Evolutionary conservation across 35 echinoderm and acorn worm species (phyloP).

Genomic region (Stichopus chloronotus): DNA sequence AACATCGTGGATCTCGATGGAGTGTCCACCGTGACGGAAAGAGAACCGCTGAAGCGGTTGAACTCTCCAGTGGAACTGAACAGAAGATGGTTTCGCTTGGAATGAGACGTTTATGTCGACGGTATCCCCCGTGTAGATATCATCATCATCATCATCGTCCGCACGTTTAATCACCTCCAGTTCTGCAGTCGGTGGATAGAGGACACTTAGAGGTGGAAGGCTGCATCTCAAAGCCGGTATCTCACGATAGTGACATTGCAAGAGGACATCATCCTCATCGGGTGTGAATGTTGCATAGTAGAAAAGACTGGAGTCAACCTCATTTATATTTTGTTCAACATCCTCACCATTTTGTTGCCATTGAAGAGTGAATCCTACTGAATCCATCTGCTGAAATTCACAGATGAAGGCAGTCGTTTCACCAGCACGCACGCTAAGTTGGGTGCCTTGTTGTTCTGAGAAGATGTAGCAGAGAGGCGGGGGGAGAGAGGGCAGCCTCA

Average conservation of each 20-base stretch:
- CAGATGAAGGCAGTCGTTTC: conserved; percentile 11
- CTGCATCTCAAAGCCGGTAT: neutral
- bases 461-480: conserved; percentile 6
- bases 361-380: neutral
- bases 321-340: neutral
- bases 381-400: neutral
- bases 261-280: neutral
- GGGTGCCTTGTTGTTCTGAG: neutral
- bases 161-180: neutral
- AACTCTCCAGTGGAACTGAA: conserved; percentile 9
- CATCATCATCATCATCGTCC: neutral
- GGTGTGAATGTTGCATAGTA: conserved; percentile 7
- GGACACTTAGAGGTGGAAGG: conserved; percentile 6
- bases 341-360: conserved; percentile 6
- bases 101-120: neutral
- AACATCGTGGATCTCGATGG: conserved; percentile 17
- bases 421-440: neutral
- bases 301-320: neutral
- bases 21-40: neutral
- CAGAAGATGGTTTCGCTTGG: neutral
- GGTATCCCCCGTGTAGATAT: neutral
- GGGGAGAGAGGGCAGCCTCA: neutral
- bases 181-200: neutral
- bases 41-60: neutral
- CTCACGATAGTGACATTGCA: conserved; percentile 28